A percentile compares a stretch with the other conserved stretches of the same genome.
Conservation (phyloP, 2,797 vertebrate species). For the Holocentrus rufus region DNA sequence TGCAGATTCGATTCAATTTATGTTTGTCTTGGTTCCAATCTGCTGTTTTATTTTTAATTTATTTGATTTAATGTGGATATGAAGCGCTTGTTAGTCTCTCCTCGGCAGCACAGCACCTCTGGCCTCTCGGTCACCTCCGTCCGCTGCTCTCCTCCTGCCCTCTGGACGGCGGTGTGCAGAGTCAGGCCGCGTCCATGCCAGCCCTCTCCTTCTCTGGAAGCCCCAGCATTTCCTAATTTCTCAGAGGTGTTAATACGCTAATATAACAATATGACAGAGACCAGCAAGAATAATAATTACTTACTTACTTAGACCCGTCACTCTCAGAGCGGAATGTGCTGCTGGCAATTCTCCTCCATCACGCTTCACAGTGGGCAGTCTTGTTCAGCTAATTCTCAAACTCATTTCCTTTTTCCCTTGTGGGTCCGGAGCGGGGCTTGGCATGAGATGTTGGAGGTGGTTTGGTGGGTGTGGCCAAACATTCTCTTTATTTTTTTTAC, state of each 20-base stretch:
- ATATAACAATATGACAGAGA: slow-evolving; percentile 57
- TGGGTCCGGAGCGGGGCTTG: slow-evolving; percentile 19
- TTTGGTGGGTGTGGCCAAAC: slow-evolving; percentile 25
- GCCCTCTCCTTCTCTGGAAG: slow-evolving; percentile 39
- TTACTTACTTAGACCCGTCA: slow-evolving; percentile 39
- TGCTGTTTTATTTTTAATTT: not conserved
- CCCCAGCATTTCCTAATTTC: slow-evolving; percentile 57
- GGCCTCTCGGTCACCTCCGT: slow-evolving; percentile 11
- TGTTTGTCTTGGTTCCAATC: slow-evolving; percentile 3
- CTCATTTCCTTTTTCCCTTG: slow-evolving; percentile 17
- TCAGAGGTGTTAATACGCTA: slow-evolving; percentile 51
- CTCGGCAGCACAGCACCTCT: not conserved
- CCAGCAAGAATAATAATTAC: slow-evolving; percentile 59
- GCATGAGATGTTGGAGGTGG: slow-evolving; percentile 11
- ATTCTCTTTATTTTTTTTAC: too few species aligned
- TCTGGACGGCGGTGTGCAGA: slow-evolving; percentile 32
- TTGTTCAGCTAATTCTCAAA: slow-evolving; percentile 25
- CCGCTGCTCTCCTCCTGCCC: slow-evolving; percentile 23
- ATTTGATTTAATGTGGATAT: slow-evolving; percentile 27
- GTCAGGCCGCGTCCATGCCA: slow-evolving; percentile 26
- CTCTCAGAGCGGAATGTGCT: slow-evolving; percentile 21
- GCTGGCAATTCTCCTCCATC: slow-evolving; percentile 1
- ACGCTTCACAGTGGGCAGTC: slow-evolving; percentile 37
- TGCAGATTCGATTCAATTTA: too few species aligned
- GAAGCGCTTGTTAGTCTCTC: slow-evolving; percentile 20